Percentiles rank a stretch among this genome's conserved stretches.
Conservation (phyloP, 2,113 vertebrate genomes). For the Colossoma macropomum region DNA sequence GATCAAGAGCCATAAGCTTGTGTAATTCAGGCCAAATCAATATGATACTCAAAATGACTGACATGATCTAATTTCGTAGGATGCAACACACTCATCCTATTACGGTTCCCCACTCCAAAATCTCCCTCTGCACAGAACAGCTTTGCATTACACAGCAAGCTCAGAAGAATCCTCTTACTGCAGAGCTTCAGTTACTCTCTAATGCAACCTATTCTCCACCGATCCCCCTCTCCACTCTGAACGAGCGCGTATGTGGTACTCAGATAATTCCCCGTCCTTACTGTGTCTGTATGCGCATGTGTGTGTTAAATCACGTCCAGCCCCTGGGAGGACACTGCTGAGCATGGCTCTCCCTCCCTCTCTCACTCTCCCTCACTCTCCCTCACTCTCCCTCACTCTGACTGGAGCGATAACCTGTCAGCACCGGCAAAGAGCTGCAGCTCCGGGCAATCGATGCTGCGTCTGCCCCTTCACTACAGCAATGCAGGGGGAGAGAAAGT, state of each 20-base stretch:
- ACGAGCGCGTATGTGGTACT: neutral
- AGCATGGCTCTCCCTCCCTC: constrained; percentile 8
- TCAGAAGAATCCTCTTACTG: neutral
- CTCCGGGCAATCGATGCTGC: constrained; percentile 40
- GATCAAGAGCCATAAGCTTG: neutral
- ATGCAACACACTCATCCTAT: neutral
- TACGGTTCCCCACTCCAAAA: too few relatives aligned
- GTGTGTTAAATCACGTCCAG: constrained; percentile 1
- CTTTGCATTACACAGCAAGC: neutral
- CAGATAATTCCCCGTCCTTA: constrained; percentile 6
- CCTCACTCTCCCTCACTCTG: constrained; percentile 7
- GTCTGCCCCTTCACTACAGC: constrained; percentile 43
- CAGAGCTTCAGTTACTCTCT: neutral
- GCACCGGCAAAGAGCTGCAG: constrained; percentile 34
- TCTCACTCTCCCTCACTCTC: neutral
- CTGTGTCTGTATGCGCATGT: neutral
- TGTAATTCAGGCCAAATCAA: neutral
- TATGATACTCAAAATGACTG: neutral
- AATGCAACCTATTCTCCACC: neutral
- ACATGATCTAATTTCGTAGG: neutral
- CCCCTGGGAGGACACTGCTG: constrained; percentile 20
- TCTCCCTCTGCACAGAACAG: neutral
- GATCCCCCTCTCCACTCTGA: neutral
- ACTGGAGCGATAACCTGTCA: constrained; percentile 49
- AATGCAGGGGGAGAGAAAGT: constrained; percentile 18